Percentiles rank a stretch among this genome's conserved stretches.
phyloP scores from a whole-genome alignment of 2,797 vertebrate genomes.

The Salmo trutta region DNA sequence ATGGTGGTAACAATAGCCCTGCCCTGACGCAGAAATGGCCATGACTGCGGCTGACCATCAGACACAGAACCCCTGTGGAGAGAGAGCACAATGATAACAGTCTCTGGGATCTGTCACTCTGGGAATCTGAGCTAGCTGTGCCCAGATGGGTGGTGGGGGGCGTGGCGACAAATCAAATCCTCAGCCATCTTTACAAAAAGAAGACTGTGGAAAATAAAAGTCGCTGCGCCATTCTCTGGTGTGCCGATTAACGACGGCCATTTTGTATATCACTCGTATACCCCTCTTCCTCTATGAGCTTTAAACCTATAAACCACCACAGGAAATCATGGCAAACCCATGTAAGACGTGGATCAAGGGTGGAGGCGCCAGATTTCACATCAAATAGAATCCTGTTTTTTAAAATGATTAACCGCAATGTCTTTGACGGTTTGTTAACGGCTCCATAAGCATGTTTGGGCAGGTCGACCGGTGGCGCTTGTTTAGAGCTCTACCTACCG shows the following conservation, averaged over 20 bases:
- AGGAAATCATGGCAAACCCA: constrained; percentile 39
- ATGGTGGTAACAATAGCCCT: constrained; percentile 66
- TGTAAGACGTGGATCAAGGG: constrained; percentile 47
- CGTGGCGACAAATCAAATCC: not conserved
- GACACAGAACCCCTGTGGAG: constrained; percentile 72
- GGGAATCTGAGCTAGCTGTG: not conserved
- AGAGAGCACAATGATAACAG: constrained; percentile 50
- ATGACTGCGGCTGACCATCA: constrained; percentile 65
- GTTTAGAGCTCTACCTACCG: constrained; percentile 20
- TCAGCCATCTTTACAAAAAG: not conserved
- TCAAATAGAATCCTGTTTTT: constrained; percentile 58
- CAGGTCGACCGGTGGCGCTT: constrained; percentile 7
- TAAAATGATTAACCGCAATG: constrained; percentile 47
- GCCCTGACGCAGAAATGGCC: constrained; percentile 71
- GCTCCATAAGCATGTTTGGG: constrained; percentile 37
- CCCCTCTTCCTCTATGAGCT: constrained; percentile 9
- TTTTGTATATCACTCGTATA: constrained; percentile 71
- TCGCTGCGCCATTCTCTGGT: constrained; percentile 29
- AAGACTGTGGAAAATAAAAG: constrained; percentile 1
- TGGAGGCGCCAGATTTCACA: constrained; percentile 52
- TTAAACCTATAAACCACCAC: constrained; percentile 40
- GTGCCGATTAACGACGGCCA: constrained; percentile 59
- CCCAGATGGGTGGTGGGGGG: constrained; percentile 6
- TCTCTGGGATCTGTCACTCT: constrained; percentile 37
- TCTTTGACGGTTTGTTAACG: constrained; percentile 51